Percentiles rank a stretch among this genome's conserved stretches.
phyloP scores from a whole-genome alignment of 2,888 invertebrate genomes.

The Leptinotarsa rubiginosa region DNA sequence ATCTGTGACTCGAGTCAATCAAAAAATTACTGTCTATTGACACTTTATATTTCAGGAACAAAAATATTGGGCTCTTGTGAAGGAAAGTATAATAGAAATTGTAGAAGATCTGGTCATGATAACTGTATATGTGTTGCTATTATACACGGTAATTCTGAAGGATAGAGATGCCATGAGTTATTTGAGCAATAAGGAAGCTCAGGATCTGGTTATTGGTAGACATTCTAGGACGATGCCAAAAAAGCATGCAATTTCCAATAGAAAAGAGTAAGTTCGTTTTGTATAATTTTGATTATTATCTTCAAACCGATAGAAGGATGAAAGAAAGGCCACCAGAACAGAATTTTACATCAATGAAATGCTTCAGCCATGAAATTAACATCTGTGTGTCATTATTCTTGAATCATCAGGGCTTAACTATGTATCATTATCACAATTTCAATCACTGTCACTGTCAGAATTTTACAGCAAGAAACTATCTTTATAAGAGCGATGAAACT shows the following conservation, averaged over 20 bases:
- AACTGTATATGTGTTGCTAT: conserved; percentile 50
- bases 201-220: conserved; percentile 46
- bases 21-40: background rate
- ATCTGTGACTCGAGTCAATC: background rate
- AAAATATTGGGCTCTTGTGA: conserved; percentile 40
- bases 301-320: too few relatives aligned
- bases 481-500: too few relatives aligned
- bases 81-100: conserved; percentile 41
- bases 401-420: too few relatives aligned
- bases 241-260: conserved; percentile 19
- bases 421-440: too few relatives aligned
- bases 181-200: conserved; percentile 47
- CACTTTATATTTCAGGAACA: conserved; percentile 34
- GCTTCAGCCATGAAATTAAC: too few relatives aligned
- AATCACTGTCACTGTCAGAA: too few relatives aligned
- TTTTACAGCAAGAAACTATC: too few relatives aligned
- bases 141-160: conserved; percentile 52
- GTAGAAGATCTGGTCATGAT: conserved; percentile 55
- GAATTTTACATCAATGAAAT: too few relatives aligned
- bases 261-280: conserved; percentile 32
- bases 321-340: too few relatives aligned
- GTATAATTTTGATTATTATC: background rate
- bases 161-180: conserved; percentile 48
- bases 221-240: conserved; percentile 35
- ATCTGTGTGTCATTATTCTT: too few relatives aligned